These are phyloP conservation scores for Gorsachius magnificus DNA, from an alignment of 2,797 vertebrate genomes.

Conservation along the genomic window DNA sequence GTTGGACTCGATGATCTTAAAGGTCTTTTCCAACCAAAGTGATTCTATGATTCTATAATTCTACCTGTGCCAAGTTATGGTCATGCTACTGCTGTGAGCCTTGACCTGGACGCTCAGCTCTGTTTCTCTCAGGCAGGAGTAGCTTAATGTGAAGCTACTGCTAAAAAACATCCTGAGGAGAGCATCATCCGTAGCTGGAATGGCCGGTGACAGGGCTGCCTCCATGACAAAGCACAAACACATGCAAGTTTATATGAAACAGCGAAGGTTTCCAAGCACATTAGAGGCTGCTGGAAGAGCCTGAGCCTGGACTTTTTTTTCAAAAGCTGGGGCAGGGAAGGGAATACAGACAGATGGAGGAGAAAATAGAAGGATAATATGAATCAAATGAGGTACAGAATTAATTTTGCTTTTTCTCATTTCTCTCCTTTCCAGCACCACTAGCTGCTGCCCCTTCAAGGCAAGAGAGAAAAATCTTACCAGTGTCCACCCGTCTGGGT, in stretches of 20 bases:
- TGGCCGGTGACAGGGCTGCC: neutral
- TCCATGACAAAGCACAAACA: neutral
- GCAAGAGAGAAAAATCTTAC: neutral
- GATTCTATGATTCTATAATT: too few species aligned
- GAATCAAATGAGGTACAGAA: neutral
- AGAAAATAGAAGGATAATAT: neutral
- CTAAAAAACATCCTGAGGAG: neutral
- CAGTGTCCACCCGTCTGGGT: neutral
- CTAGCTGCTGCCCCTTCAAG: neutral
- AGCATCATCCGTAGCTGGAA: fast-evolving
- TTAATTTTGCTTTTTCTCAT: neutral
- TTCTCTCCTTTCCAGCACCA: neutral
- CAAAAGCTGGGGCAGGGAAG: neutral
- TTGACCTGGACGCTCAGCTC: neutral
- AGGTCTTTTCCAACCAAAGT: too few species aligned
- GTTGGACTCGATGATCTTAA: too few species aligned
- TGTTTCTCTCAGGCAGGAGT: neutral
- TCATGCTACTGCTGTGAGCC: neutral
- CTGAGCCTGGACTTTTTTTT: neutral
- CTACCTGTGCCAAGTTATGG: neutral
- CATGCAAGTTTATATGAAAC: neutral
- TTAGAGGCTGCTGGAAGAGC: neutral
- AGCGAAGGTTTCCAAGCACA: neutral
- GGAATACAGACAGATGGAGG: neutral
- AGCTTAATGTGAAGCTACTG: neutral